These are phyloP conservation scores for Phasianus colchicus DNA, from an alignment of 2,113 vertebrate species.

Conservation along the genomic window DNA sequence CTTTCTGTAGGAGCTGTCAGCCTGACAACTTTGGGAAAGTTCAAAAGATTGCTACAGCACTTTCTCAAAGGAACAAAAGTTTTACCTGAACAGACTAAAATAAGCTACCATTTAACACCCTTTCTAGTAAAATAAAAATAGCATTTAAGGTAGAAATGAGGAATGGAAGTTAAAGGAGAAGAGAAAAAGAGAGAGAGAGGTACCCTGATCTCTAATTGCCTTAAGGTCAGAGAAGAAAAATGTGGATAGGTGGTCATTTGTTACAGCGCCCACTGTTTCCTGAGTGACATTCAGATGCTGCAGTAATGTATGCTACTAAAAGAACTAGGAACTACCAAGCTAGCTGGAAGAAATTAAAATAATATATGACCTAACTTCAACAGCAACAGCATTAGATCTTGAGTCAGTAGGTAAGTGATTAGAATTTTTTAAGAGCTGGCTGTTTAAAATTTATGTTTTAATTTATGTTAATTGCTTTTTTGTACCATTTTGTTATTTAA, in stretches of 20 bases:
- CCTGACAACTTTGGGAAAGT: background rate
- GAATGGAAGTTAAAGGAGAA: background rate
- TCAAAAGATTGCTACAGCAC: background rate
- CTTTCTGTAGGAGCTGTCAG: background rate
- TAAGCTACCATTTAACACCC: background rate
- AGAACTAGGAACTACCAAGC: background rate
- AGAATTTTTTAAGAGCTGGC: background rate
- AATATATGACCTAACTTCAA: background rate
- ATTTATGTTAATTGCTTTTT: conserved; percentile 41
- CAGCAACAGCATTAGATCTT: conserved; percentile 12
- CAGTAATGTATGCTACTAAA: background rate
- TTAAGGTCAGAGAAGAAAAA: background rate
- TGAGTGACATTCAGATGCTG: background rate
- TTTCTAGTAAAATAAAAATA: background rate
- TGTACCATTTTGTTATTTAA: background rate
- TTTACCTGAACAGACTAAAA: background rate
- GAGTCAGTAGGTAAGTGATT: background rate
- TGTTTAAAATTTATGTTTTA: conserved; percentile 32
- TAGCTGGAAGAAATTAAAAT: conserved; percentile 34
- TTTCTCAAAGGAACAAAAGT: background rate
- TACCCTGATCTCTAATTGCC: background rate
- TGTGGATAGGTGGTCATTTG: background rate
- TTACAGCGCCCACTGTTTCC: background rate
- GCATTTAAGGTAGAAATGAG: background rate
- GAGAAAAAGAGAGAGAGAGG: background rate